Conservation (phyloP, 2,888 invertebrate genomes). For the Ypsolopha sequella region DNA sequence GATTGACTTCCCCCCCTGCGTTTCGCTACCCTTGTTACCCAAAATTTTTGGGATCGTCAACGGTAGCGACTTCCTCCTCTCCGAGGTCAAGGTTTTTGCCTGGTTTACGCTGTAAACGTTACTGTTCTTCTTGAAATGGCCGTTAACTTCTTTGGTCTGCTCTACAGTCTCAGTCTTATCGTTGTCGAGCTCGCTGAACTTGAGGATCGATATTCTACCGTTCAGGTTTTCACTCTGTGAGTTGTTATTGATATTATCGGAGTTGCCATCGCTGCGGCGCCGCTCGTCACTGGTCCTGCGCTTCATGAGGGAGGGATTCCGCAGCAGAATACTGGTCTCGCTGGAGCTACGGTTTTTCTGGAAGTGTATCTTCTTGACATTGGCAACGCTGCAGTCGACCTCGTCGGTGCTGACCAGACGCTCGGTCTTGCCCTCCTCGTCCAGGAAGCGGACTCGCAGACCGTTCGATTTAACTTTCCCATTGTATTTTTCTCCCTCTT, state of each 20-base stretch:
- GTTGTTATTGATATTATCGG: conserved; percentile 52
- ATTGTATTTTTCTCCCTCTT: conserved; percentile 42
- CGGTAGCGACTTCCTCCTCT: conserved; percentile 47
- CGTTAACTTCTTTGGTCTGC: conserved; percentile 52
- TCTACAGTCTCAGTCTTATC: conserved; percentile 49
- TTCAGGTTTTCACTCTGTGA: conserved; percentile 53
- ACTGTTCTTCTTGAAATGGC: conserved; percentile 57
- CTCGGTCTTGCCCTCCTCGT: conserved; percentile 63
- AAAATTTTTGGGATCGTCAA: conserved; percentile 51
- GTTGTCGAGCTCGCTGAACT: conserved; percentile 26
- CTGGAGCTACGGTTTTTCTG: conserved; percentile 64
- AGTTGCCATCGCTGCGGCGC: conserved; percentile 38
- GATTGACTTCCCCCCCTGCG: conserved; percentile 38
- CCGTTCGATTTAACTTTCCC: conserved; percentile 43
- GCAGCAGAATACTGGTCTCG: conserved; percentile 57
- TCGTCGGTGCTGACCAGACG: conserved; percentile 58
- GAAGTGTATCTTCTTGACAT: conserved; percentile 62
- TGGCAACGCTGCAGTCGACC: conserved; percentile 51
- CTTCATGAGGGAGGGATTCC: conserved; percentile 54
- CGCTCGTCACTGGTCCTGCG: conserved; percentile 43
- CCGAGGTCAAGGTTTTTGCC: conserved; percentile 58
- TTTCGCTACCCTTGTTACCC: conserved; percentile 33
- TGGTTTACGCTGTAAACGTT: conserved; percentile 66
- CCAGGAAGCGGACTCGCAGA: conserved; percentile 57
- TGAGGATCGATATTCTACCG: conserved; percentile 25